phyloP scores from a whole-genome alignment of 2,888 invertebrate genomes.

The Xanthorhoe designata region DNA sequence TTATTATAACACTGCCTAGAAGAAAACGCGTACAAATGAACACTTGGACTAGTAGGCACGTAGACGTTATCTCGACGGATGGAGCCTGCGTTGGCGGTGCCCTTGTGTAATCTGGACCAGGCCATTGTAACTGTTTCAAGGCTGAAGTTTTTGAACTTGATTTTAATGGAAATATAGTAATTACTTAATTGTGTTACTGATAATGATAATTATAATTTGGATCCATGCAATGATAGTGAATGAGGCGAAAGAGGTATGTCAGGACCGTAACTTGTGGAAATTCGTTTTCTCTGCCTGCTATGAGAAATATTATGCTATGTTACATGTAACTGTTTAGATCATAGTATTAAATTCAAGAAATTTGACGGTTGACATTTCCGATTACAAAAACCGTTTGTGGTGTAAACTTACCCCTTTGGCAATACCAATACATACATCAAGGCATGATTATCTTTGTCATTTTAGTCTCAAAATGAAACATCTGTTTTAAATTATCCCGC shows the following conservation, averaged over 20 bases:
- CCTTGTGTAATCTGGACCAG: slow-evolving; percentile 30
- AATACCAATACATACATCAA: neutral
- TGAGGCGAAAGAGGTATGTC: no score
- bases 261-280: no score
- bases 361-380: neutral
- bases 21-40: no score
- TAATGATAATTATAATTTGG: neutral
- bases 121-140: slow-evolving; percentile 31
- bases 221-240: no score
- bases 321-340: neutral
- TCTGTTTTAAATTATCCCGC: neutral
- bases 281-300: no score
- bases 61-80: slow-evolving; percentile 27
- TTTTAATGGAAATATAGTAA: neutral
- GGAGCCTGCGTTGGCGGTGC: slow-evolving; percentile 28
- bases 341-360: neutral
- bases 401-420: neutral
- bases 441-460: neutral
- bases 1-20: no score
- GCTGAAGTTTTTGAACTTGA: slow-evolving; percentile 23
- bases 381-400: neutral
- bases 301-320: no score
- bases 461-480: no score
- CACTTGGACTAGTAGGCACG: neutral
- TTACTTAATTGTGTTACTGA: neutral